Evolutionary conservation across 2,113 vertebrate genomes (phyloP).

Genomic region (Cyprinodon brontotheroides): DNA sequence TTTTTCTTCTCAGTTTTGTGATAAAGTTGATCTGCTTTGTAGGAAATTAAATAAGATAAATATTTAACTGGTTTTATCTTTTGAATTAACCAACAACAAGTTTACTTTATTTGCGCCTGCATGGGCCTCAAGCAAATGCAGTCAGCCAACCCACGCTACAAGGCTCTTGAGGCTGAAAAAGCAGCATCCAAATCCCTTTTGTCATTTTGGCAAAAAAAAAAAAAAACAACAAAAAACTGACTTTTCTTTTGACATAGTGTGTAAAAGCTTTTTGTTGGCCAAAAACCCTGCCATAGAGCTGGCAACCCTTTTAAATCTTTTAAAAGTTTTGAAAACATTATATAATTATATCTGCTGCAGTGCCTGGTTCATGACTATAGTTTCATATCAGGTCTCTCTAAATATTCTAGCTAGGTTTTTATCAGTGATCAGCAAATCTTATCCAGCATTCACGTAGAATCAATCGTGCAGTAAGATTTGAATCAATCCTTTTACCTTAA

Average conservation of each 20-base stretch:
- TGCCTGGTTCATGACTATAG: neutral
- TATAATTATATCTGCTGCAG: neutral
- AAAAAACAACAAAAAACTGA: neutral
- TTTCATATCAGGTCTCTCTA: neutral
- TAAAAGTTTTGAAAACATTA: no score
- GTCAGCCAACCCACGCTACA: accelerated
- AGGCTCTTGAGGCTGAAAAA: neutral
- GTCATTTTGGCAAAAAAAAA: neutral
- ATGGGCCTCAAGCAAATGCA: neutral
- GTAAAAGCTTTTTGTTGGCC: neutral
- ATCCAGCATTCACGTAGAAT: neutral
- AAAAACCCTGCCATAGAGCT: neutral
- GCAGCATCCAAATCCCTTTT: neutral
- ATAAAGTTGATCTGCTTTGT: neutral
- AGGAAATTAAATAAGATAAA: neutral
- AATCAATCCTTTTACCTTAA: neutral
- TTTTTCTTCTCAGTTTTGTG: neutral
- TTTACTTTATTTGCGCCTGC: no score
- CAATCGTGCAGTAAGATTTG: neutral
- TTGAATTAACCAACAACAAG: neutral
- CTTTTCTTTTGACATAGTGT: neutral
- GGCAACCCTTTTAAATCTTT: no score
- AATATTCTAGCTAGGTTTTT: neutral
- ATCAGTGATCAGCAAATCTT: neutral
- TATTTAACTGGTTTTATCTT: neutral